Evolutionary conservation across 2,113 vertebrate species (phyloP).

Genomic region (Typhlomys cinereus): DNA sequence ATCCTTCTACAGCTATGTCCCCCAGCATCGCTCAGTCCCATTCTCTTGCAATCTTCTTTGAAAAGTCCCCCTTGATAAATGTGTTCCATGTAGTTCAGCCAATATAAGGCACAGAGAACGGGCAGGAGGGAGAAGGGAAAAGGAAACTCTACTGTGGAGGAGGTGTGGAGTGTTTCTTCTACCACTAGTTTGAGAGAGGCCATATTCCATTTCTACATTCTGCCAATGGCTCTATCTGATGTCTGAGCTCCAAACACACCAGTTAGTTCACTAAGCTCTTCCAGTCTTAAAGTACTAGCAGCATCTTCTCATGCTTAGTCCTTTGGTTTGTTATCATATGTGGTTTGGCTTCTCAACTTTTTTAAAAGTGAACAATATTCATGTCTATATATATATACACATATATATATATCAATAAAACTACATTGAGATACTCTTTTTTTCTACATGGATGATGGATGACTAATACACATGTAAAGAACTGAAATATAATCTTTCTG

Average conservation of each 20-base stretch:
- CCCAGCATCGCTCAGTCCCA: too few relatives aligned
- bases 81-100: not conserved
- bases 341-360: not conserved
- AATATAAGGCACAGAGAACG: not conserved
- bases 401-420: not conserved
- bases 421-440: not conserved
- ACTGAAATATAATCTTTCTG: not conserved
- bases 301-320: not conserved
- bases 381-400: conserved; percentile 18
- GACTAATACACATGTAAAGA: not conserved
- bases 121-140: not conserved
- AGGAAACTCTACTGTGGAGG: not conserved
- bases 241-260: not conserved
- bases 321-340: not conserved
- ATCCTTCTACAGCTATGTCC: not conserved
- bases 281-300: not conserved
- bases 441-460: not conserved
- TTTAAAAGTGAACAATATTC: not conserved
- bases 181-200: not conserved
- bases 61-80: not conserved
- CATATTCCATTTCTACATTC: not conserved
- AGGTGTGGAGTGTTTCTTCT: not conserved
- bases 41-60: not conserved
- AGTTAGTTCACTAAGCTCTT: not conserved
- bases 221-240: not conserved